Conservation (phyloP, 2,113 vertebrate species). For the Garra rufa region DNA sequence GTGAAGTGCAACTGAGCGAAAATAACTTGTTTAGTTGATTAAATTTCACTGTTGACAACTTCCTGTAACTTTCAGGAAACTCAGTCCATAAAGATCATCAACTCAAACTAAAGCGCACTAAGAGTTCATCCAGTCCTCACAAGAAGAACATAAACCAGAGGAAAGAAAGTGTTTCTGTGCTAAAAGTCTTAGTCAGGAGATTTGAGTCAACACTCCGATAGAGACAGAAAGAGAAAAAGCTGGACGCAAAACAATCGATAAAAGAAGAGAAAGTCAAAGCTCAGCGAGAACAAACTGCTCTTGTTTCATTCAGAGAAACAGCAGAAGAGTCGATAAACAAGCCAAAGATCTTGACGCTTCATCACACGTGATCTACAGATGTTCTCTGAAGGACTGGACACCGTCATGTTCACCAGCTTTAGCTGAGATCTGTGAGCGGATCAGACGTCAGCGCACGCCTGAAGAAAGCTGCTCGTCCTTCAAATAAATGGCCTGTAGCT, state of each 20-base stretch:
- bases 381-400: not conserved
- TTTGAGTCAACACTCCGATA: not conserved
- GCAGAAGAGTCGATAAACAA: not conserved
- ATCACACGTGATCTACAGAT: not conserved
- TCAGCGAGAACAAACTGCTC: conserved; percentile 2
- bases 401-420: no score
- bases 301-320: not conserved
- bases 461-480: not conserved
- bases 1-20: no score
- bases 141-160: not conserved
- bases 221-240: not conserved
- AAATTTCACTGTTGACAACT: no score
- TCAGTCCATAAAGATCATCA: no score
- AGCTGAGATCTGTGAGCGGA: not conserved
- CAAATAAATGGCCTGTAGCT: conserved; percentile 58
- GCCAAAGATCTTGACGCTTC: not conserved
- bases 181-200: conserved; percentile 2
- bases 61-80: not conserved
- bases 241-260: not conserved
- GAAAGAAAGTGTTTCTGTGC: not conserved
- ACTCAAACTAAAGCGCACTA: no score
- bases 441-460: no score
- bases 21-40: no score
- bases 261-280: not conserved
- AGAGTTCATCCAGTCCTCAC: no score